Conservation (phyloP, 2,797 vertebrate species). For the Pelobates cultripes region DNA sequence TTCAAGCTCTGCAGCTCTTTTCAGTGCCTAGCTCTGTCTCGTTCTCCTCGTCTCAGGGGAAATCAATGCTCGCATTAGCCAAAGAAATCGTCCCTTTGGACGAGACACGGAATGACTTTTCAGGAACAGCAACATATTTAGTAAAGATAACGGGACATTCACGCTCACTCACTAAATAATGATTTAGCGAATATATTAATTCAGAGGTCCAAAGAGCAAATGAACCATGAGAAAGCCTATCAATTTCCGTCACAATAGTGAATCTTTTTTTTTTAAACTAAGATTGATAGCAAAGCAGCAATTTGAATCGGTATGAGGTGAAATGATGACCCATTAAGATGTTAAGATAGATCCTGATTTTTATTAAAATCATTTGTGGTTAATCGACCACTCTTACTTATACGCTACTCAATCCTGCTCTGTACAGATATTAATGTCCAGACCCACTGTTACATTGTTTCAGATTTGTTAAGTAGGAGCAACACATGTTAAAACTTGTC, state of each 20-base stretch:
- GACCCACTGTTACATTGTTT: too few relatives aligned
- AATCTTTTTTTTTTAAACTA: too few relatives aligned
- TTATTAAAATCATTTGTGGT: too few relatives aligned
- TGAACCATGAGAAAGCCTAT: not conserved
- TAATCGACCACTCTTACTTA: too few relatives aligned
- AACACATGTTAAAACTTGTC: too few relatives aligned
- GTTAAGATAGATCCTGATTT: too few relatives aligned
- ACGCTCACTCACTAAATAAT: not conserved
- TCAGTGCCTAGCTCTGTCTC: not conserved
- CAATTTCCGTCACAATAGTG: not conserved
- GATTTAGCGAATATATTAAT: not conserved
- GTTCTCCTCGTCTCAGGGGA: not conserved
- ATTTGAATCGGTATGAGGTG: too few relatives aligned
- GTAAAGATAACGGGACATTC: not conserved
- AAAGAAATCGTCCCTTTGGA: slow-evolving; percentile 1
- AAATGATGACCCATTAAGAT: too few relatives aligned
- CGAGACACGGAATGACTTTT: not conserved
- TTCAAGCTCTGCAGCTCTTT: slow-evolving; percentile 12
- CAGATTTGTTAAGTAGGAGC: too few relatives aligned
- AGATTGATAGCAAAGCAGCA: too few relatives aligned
- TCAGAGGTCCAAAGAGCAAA: not conserved
- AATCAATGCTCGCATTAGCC: slow-evolving; percentile 2
- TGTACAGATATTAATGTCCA: too few relatives aligned
- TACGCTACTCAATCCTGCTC: too few relatives aligned
- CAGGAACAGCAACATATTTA: not conserved